Conservation (phyloP, 2,888 invertebrate species). For the Amblyteles armatorius region DNA sequence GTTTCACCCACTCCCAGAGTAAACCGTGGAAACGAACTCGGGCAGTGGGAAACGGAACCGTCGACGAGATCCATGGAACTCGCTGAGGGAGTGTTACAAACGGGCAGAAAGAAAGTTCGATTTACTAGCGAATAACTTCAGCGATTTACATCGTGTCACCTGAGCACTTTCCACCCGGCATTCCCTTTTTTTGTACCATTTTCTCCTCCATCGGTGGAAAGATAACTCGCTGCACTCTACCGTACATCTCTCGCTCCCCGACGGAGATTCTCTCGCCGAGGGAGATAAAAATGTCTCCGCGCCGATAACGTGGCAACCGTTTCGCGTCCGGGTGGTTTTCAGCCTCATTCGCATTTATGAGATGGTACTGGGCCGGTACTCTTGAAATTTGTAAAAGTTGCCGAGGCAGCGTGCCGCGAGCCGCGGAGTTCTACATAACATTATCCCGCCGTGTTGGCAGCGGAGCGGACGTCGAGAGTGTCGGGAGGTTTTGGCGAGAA, state of each 20-base stretch:
- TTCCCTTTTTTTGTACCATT: not conserved
- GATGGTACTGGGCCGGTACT: constrained; percentile 62
- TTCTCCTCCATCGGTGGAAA: constrained; percentile 8
- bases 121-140: constrained; percentile 35
- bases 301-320: constrained; percentile 52
- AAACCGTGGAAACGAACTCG: not conserved
- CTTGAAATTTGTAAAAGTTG: constrained; percentile 66
- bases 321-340: constrained; percentile 43
- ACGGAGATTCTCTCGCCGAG: not conserved
- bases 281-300: constrained; percentile 3
- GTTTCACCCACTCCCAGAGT: not conserved
- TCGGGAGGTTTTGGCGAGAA: constrained; percentile 27
- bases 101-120: constrained; percentile 29
- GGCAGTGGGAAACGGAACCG: not conserved
- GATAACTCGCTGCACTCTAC: not conserved
- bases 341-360: constrained; percentile 68
- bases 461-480: constrained; percentile 41
- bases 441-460: constrained; percentile 57
- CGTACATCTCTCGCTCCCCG: not conserved
- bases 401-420: constrained; percentile 11
- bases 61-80: not conserved
- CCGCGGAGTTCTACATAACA: constrained; percentile 62
- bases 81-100: not conserved
- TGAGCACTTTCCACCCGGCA: constrained; percentile 30
- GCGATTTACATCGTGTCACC: constrained; percentile 50